Percentiles rank a stretch among this genome's conserved stretches.
Conservation (phyloP, 2,888 invertebrate genomes). For the Graphium colonna region DNA sequence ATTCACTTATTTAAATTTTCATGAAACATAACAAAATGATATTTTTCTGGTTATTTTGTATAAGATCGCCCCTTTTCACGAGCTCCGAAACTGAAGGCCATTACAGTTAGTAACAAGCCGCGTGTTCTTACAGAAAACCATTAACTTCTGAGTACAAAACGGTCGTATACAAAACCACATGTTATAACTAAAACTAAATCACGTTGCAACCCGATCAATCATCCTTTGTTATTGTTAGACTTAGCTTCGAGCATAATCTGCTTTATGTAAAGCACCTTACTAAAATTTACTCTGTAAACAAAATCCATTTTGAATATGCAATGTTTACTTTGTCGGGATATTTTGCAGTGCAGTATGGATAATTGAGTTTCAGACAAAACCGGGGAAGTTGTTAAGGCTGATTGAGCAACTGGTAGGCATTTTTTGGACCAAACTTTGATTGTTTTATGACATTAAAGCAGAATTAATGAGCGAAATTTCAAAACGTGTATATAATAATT, state of each 20-base stretch:
- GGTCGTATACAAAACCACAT: background rate
- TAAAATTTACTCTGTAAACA: conserved; percentile 8
- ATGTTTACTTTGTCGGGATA: background rate
- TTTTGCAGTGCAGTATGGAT: background rate
- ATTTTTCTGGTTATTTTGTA: too few species aligned
- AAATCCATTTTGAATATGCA: background rate
- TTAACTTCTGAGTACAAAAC: background rate
- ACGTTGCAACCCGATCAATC: conserved; percentile 2
- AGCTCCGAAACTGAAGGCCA: background rate
- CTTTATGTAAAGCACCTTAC: conserved; percentile 3
- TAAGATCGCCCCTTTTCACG: background rate
- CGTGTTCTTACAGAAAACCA: background rate
- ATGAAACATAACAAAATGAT: too few species aligned
- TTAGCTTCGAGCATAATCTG: conserved; percentile 2
- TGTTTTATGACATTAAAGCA: too few species aligned
- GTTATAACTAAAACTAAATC: conserved; percentile 8
- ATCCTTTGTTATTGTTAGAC: conserved; percentile 10
- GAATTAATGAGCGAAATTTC: too few species aligned
- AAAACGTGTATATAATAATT: too few species aligned
- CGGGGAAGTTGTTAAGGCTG: too few species aligned
- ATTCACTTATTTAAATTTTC: too few species aligned
- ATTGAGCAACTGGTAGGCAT: too few species aligned
- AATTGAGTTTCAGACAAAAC: background rate
- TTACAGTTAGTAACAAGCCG: background rate
- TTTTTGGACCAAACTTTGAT: too few species aligned